Evolutionary conservation across 2,797 vertebrate genomes (phyloP).

Genomic region (Lacerta bilineata): DNA sequence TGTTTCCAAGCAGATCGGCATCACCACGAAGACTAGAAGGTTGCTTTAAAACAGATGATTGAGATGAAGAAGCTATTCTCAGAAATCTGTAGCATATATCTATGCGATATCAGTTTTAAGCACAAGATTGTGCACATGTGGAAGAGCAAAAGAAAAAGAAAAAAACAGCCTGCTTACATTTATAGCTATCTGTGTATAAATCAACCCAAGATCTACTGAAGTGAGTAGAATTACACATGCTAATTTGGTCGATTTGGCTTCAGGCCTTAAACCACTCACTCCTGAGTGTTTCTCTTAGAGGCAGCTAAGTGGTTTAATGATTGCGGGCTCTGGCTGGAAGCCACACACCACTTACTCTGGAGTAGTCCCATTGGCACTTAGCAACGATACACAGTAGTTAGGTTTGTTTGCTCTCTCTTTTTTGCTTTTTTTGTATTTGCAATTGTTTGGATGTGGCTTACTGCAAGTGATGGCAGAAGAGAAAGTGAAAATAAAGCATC

Average conservation of each 20-base stretch:
- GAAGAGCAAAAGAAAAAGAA: neutral
- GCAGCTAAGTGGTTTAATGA: conserved; percentile 45
- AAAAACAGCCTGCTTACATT: conserved; percentile 8
- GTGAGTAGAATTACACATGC: conserved; percentile 31
- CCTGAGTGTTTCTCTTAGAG: conserved; percentile 41
- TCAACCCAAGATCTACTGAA: conserved; percentile 18
- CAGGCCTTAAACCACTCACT: conserved; percentile 44
- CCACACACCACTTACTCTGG: conserved; percentile 44
- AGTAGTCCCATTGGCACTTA: conserved; percentile 41
- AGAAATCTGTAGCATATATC: conserved; percentile 3
- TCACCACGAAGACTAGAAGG: neutral
- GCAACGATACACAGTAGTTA: neutral
- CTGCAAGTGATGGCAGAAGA: neutral
- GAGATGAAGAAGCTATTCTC: conserved; percentile 9
- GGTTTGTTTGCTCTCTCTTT: neutral
- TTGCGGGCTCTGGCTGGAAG: conserved; percentile 40
- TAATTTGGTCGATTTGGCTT: conserved; percentile 34
- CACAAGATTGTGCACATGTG: neutral
- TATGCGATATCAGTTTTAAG: neutral
- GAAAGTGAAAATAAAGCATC: conserved; percentile 23
- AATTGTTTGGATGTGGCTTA: conserved; percentile 6
- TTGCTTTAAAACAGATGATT: neutral
- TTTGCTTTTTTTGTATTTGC: neutral
- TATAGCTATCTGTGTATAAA: conserved; percentile 46
- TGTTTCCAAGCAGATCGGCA: neutral